These are phyloP conservation scores for Seriola rivoliana DNA, from an alignment of 2,113 vertebrate genomes.

Conservation along the genomic window DNA sequence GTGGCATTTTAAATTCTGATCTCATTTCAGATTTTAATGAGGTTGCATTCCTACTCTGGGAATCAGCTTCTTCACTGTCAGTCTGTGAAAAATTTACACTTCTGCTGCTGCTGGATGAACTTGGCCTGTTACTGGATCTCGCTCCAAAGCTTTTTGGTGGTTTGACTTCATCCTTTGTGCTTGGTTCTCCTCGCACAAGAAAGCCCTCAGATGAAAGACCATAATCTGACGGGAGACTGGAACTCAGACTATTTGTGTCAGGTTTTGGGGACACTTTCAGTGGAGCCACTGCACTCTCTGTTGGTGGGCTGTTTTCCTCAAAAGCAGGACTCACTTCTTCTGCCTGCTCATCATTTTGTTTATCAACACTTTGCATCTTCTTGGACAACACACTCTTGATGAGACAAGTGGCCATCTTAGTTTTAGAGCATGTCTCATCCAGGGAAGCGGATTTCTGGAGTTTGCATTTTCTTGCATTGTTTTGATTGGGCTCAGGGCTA, in stretches of 20 bases:
- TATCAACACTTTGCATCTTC: conserved; percentile 87
- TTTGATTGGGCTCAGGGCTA: conserved; percentile 51
- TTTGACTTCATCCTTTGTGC: conserved; percentile 52
- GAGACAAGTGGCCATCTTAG: conserved; percentile 89
- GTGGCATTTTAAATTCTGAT: conserved; percentile 66
- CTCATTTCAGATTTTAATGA: conserved; percentile 53
- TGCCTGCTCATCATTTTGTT: conserved; percentile 75
- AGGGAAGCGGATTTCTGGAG: conserved; percentile 89
- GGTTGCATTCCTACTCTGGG: conserved; percentile 46
- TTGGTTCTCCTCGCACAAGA: conserved; percentile 58
- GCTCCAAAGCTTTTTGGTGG: conserved; percentile 41
- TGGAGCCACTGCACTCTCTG: conserved; percentile 25
- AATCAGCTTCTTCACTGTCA: conserved; percentile 61
- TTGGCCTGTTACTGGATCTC: conserved; percentile 54
- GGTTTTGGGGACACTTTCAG: conserved; percentile 58
- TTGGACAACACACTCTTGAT: conserved; percentile 92
- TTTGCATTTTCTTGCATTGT: conserved; percentile 69
- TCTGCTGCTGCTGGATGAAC: conserved; percentile 70
- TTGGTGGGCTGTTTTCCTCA: conserved; percentile 52
- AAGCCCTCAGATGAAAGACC: conserved; percentile 82
- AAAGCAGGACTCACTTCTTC: conserved; percentile 34
- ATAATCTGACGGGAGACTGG: conserved; percentile 82
- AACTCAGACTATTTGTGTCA: conserved; percentile 66
- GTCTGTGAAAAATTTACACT: conserved; percentile 65
- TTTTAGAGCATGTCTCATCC: conserved; percentile 85